Evolutionary conservation across 2,888 invertebrate genomes (phyloP).

Genomic region (Arenicola marina): DNA sequence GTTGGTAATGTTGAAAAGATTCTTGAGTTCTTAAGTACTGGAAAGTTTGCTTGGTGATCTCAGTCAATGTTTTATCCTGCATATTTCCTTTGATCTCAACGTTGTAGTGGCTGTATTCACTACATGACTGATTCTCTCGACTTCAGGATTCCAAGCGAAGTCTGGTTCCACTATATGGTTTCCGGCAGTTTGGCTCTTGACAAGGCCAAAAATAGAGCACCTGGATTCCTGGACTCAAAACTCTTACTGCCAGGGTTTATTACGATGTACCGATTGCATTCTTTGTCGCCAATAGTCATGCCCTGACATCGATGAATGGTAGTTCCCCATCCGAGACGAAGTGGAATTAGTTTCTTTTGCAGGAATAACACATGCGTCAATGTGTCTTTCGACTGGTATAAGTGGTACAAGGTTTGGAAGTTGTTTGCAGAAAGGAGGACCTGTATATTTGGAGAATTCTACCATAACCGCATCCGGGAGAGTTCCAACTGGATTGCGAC

Average conservation of each 20-base stretch:
- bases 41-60: no score
- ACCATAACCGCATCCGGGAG: slow-evolving; percentile 35
- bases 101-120: no score
- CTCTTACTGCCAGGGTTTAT: slow-evolving; percentile 29
- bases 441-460: slow-evolving; percentile 30
- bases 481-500: slow-evolving; percentile 15
- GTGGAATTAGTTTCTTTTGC: slow-evolving; percentile 30
- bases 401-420: slow-evolving; percentile 31
- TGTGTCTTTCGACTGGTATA: slow-evolving; percentile 27
- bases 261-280: slow-evolving; percentile 29
- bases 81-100: no score
- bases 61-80: no score
- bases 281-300: slow-evolving; percentile 35
- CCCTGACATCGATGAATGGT: slow-evolving; percentile 37
- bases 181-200: slow-evolving; percentile 32
- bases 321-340: slow-evolving; percentile 33
- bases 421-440: slow-evolving; percentile 30
- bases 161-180: slow-evolving; percentile 16
- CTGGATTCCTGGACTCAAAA: slow-evolving; percentile 32
- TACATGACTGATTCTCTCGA: slow-evolving; percentile 31
- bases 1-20: no score
- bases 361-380: slow-evolving; percentile 28
- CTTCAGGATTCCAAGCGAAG: slow-evolving; percentile 32
- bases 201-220: slow-evolving; percentile 37
- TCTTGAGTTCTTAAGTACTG: no score